phyloP scores from a whole-genome alignment of 2,888 invertebrate species.

The Sialis fuliginosa region DNA sequence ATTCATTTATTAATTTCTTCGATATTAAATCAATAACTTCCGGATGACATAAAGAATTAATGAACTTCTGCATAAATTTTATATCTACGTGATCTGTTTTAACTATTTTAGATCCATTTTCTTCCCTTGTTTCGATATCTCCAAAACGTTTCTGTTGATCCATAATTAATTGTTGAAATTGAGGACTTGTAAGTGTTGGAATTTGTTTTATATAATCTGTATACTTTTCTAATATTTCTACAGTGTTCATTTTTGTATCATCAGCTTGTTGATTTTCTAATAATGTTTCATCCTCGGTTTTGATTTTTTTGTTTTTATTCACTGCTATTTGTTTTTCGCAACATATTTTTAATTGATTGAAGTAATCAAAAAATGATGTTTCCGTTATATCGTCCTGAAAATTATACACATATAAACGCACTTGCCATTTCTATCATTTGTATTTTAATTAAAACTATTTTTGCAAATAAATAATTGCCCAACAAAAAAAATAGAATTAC shows the following conservation, averaged over 20 bases:
- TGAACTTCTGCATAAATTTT: conserved; percentile 25
- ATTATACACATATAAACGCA: neutral
- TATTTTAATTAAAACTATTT: neutral
- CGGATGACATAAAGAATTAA: conserved; percentile 47
- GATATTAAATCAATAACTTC: conserved; percentile 33
- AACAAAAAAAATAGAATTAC: conserved; percentile 6
- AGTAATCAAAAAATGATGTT: conserved; percentile 28
- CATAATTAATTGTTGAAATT: neutral
- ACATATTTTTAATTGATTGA: conserved; percentile 29
- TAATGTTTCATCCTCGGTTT: conserved; percentile 21
- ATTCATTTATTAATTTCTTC: conserved; percentile 15
- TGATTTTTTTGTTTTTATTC: too few species aligned
- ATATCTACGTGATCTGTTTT: conserved; percentile 6
- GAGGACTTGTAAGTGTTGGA: neutral
- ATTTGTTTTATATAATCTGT: neutral
- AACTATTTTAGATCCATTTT: conserved; percentile 21
- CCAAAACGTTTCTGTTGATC: neutral
- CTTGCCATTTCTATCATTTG: too few species aligned
- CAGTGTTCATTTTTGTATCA: conserved; percentile 11
- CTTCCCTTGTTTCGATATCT: neutral
- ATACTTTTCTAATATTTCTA: neutral
- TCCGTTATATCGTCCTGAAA: conserved; percentile 30
- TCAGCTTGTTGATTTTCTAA: conserved; percentile 24
- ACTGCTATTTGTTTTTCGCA: conserved; percentile 20
- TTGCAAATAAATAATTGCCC: neutral